Evolutionary conservation across 2,113 vertebrate genomes (phyloP).

Genomic region (Dolichotis patagonum): DNA sequence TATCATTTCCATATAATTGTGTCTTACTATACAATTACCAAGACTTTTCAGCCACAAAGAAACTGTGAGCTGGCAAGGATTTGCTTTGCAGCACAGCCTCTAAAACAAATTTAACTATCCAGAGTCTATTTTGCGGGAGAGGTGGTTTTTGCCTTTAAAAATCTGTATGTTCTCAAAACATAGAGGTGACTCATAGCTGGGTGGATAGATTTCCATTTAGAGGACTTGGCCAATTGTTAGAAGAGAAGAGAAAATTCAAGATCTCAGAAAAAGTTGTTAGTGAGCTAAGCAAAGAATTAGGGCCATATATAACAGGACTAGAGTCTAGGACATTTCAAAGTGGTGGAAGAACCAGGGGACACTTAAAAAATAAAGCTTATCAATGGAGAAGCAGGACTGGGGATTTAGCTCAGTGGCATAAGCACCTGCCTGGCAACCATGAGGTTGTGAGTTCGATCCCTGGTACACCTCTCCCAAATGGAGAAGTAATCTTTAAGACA

Average conservation of each 20-base stretch:
- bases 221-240: background rate
- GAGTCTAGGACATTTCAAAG: background rate
- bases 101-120: constrained; percentile 3
- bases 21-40: background rate
- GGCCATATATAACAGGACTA: background rate
- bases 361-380: background rate
- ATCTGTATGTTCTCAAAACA: background rate
- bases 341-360: background rate
- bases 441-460: no score
- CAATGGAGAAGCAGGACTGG: no score
- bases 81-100: background rate
- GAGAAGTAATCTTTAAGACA: no score
- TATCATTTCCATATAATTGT: constrained; percentile 19
- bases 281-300: background rate
- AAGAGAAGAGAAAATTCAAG: background rate
- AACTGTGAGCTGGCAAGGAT: background rate
- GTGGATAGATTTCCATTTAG: background rate
- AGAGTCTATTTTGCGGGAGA: background rate
- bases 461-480: no score
- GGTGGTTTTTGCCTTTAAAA: background rate
- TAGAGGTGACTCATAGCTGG: background rate
- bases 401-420: no score
- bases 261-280: background rate
- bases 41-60: constrained; percentile 4
- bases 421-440: no score